Conservation (phyloP, 1,140 invertebrate genomes). For the Caerostris darwini region DNA sequence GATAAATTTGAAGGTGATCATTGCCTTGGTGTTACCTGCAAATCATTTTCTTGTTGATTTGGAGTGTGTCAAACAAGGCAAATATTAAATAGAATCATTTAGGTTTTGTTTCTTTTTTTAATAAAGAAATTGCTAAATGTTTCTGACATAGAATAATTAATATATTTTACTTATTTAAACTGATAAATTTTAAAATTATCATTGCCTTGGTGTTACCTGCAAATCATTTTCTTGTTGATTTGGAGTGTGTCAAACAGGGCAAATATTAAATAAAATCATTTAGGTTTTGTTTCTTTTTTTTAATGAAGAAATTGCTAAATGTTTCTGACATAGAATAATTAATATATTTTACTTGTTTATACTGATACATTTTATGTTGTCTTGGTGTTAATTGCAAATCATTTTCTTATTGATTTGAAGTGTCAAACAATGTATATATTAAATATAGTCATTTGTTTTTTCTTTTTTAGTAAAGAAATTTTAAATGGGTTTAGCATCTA, state of each 20-base stretch:
- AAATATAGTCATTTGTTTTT: not conserved
- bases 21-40: slow-evolving; percentile 21
- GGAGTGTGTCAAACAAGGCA: not conserved
- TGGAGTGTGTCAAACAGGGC: not conserved
- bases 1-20: not conserved
- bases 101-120: not conserved
- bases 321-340: not conserved
- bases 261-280: not conserved
- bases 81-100: slow-evolving; percentile 21
- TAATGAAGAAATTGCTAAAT: not conserved
- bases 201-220: slow-evolving; percentile 22
- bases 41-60: not conserved
- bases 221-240: not conserved
- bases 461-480: too few relatives aligned
- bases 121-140: not conserved
- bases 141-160: not conserved
- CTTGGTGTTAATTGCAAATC: not conserved
- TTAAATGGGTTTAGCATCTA: too few relatives aligned
- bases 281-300: too few relatives aligned
- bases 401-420: not conserved
- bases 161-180: not conserved
- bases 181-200: not conserved
- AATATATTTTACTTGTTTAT: not conserved
- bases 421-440: slow-evolving; percentile 16
- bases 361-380: not conserved